Base-by-base conservation (phyloP, 2,797 vertebrate species). In the Acestrorhynchus altus region DNA sequence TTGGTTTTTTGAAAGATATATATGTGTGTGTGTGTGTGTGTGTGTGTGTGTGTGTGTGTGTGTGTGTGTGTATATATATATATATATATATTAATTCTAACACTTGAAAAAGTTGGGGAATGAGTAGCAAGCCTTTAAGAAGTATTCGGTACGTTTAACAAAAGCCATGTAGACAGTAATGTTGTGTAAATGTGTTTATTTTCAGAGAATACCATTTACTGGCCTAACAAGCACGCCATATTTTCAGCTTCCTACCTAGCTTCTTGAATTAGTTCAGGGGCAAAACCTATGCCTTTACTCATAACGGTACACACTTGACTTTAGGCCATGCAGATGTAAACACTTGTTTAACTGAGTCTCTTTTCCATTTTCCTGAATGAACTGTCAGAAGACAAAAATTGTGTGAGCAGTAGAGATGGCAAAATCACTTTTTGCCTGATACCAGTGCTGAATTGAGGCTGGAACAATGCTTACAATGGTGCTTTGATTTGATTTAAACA, bases 191-290 rank as follows among this genome's bases (percentile, higher is more conserved):
- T 65, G 59, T 64, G 26, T 64, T 42, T 31, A n/a, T 65, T 69
- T 61, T 52, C 12, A 42, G 64, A 73, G 70, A 72, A 60, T 67
- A 60, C n/a, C 42, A 28, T 67, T 20, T 20, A 61, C 39, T 70
- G 75, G 20, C 40, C 49, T 51, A 51, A 67, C 52, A 40, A 72
- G 70, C 77, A 73, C 66, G 70, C 49, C 20, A 68, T 31, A 28
- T 60, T 71, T 40, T 22, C 66, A 52, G 66, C 66, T 69, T 64
- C 59, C 26, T 54, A 16, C 54, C 44, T 44, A 67, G 44, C 22
- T 60, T 60, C 31, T 52, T 73, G 77, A 63, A 61, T 79, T 60
- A 59, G 39, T 60, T 79, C 63, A 74, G 71, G 59, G 77, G 77
- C 35, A 44, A 68, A 68, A 73, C 31, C 4, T 51, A 68, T 51